Evolutionary conservation across 2,113 vertebrate species (phyloP).

Genomic region (Baryphthengus martii): DNA sequence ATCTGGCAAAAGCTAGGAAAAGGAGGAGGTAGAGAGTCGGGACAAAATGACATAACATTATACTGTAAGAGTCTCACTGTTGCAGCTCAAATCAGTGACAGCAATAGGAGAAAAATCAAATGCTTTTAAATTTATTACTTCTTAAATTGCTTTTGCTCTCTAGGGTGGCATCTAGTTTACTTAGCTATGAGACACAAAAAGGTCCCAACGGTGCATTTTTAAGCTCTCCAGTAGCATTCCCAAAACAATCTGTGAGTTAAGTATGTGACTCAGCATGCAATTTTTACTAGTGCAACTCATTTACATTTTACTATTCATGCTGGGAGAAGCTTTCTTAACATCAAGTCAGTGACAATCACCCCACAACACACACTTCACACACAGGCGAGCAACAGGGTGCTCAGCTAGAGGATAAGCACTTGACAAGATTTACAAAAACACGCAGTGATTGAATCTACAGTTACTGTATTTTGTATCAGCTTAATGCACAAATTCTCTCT

Average conservation of each 20-base stretch:
- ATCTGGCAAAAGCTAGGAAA: background rate
- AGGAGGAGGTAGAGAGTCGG: background rate
- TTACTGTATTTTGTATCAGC: background rate
- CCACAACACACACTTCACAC: background rate
- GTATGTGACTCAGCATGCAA: background rate
- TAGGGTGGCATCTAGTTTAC: background rate
- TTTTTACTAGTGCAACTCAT: background rate
- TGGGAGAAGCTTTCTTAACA: background rate
- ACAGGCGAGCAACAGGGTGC: background rate
- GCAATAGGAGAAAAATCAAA: slow-evolving; percentile 3
- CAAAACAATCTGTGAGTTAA: background rate
- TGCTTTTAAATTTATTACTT: slow-evolving; percentile 19
- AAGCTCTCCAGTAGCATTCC: background rate
- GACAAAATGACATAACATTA: background rate
- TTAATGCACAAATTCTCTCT: background rate
- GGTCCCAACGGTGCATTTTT: background rate
- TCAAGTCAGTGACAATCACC: background rate
- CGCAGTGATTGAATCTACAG: fast-evolving
- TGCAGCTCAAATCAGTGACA: background rate
- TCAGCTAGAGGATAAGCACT: background rate
- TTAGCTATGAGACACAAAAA: background rate
- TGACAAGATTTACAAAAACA: background rate
- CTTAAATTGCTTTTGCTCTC: slow-evolving; percentile 1
- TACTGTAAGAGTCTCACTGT: background rate
- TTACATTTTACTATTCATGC: background rate